Evolutionary conservation across 2,797 vertebrate species (phyloP).

Genomic region (Channallabes apus): DNA sequence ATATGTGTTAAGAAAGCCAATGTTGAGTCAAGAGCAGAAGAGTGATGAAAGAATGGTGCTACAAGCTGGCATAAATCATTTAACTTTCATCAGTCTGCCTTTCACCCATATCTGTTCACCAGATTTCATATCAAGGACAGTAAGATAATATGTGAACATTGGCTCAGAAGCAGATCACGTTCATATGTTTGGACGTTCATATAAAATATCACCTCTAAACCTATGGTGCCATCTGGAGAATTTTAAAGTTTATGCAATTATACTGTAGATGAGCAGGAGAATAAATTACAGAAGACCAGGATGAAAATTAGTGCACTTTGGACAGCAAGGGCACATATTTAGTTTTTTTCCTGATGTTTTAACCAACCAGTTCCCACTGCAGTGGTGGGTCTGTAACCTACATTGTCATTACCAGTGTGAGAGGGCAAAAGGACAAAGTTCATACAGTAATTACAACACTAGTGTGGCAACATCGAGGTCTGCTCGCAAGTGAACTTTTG

Average conservation of each 20-base stretch:
- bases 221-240: conserved; percentile 57
- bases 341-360: not conserved
- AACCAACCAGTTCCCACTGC: conserved; percentile 15
- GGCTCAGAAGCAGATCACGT: not conserved
- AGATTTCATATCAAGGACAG: not conserved
- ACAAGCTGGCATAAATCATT: conserved; percentile 2
- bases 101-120: conserved; percentile 36
- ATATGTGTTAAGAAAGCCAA: conserved; percentile 39
- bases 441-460: conserved; percentile 62
- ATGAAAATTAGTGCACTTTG: not conserved
- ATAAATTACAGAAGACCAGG: not conserved
- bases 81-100: conserved; percentile 10
- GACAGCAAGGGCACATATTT: not conserved
- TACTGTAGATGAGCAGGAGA: not conserved
- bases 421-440: conserved; percentile 62
- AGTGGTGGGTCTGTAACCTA: conserved; percentile 10
- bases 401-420: conserved; percentile 28
- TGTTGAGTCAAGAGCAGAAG: conserved; percentile 25
- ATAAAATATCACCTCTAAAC: conserved; percentile 15
- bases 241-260: not conserved
- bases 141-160: not conserved
- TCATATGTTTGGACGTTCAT: not conserved
- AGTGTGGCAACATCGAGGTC: conserved; percentile 56
- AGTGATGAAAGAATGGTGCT: conserved; percentile 46
- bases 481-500: conserved; percentile 46